Evolutionary conservation across 2,113 vertebrate species (phyloP).

Genomic region (Naja naja): DNA sequence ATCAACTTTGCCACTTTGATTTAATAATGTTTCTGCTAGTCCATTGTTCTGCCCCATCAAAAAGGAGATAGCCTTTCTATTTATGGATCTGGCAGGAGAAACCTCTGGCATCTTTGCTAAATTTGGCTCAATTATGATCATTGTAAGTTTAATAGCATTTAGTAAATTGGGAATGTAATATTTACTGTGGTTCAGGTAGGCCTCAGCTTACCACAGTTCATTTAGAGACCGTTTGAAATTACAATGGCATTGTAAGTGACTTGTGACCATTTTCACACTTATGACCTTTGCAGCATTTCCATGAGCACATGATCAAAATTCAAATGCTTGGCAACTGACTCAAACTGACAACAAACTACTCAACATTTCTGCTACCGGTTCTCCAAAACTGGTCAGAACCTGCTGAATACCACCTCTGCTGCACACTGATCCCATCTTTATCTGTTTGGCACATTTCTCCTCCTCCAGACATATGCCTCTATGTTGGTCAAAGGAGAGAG

Average conservation of each 20-base stretch:
- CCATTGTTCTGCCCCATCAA: neutral
- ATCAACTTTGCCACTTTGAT: neutral
- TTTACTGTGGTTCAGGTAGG: neutral
- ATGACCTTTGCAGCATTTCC: too few species aligned
- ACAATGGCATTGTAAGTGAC: too few species aligned
- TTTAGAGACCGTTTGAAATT: too few species aligned
- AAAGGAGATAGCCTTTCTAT: neutral
- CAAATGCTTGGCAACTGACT: too few species aligned
- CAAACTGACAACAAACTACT: too few species aligned
- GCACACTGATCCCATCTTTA: neutral
- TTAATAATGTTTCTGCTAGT: neutral
- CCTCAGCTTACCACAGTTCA: too few species aligned
- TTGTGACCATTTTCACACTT: too few species aligned
- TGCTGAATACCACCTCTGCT: neutral
- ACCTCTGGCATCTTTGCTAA: neutral
- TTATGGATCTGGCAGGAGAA: neutral
- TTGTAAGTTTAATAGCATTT: neutral
- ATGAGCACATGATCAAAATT: too few species aligned
- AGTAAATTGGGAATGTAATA: neutral
- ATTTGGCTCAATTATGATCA: neutral
- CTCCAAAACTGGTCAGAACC: too few species aligned
- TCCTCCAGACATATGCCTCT: neutral
- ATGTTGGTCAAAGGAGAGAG: neutral
- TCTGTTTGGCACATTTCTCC: neutral
- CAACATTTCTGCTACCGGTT: too few species aligned